phyloP scores from a whole-genome alignment of 2,113 vertebrate species.

The Menura novaehollandiae region DNA sequence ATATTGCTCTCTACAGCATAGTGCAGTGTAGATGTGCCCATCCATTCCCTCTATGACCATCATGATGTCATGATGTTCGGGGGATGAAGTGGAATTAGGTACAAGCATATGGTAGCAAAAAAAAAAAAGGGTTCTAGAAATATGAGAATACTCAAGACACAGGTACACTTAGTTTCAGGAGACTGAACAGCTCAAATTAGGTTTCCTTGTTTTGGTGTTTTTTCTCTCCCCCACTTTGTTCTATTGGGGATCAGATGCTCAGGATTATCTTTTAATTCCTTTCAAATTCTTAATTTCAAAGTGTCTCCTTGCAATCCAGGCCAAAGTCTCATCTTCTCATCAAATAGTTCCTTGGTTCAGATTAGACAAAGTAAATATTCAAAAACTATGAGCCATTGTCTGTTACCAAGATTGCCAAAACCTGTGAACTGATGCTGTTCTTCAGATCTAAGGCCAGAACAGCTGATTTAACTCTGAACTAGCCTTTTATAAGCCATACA shows the following conservation, averaged over 20 bases:
- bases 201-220: background rate
- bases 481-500: background rate
- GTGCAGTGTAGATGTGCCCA: background rate
- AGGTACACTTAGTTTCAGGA: background rate
- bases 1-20: background rate
- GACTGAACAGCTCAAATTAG: background rate
- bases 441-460: slow-evolving; percentile 17
- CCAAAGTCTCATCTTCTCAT: background rate
- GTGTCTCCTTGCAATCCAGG: background rate
- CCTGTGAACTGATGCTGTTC: background rate
- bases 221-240: background rate
- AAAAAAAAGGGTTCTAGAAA: background rate
- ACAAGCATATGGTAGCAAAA: background rate
- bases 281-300: slow-evolving; percentile 17
- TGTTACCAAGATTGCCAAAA: background rate
- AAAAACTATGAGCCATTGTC: background rate
- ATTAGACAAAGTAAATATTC: slow-evolving; percentile 9
- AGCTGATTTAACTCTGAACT: slow-evolving; percentile 1
- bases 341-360: background rate
- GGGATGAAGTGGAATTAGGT: background rate
- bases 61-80: background rate
- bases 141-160: background rate
- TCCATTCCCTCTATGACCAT: background rate
- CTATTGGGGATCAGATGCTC: background rate
- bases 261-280: background rate